Evolutionary conservation across 2,797 vertebrate species (phyloP).

Genomic region (Hyperoplus lanceolatus): DNA sequence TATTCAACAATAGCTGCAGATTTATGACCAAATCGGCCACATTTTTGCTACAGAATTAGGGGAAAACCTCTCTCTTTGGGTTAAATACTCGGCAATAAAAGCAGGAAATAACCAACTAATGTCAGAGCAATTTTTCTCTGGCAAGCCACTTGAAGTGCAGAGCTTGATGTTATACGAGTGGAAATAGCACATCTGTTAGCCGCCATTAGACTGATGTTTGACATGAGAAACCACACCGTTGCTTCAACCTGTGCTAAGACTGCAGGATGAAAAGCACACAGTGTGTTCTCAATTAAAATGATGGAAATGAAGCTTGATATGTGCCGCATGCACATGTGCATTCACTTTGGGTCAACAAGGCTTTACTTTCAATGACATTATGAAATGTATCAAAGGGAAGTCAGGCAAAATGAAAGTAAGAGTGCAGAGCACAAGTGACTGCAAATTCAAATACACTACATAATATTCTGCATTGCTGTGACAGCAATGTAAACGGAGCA

Average conservation of each 20-base stretch:
- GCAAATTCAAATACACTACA: conserved; percentile 3
- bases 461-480: background rate
- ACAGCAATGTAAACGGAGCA: background rate
- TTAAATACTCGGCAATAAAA: conserved; percentile 39
- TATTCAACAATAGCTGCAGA: conserved; percentile 20
- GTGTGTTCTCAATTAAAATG: conserved; percentile 59
- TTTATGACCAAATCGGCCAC: background rate
- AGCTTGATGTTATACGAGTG: conserved; percentile 59
- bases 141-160: conserved; percentile 24
- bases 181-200: conserved; percentile 64
- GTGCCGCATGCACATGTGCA: conserved; percentile 23
- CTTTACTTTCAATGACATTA: conserved; percentile 56
- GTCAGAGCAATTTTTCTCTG: conserved; percentile 54
- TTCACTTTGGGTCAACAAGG: conserved; percentile 52
- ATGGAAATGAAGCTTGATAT: conserved; percentile 54
- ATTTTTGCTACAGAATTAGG: conserved; percentile 28
- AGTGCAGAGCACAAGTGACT: conserved; percentile 3
- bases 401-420: conserved; percentile 51
- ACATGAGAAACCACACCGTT: conserved; percentile 34
- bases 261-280: conserved; percentile 11
- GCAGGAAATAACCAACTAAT: conserved; percentile 28
- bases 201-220: conserved; percentile 18
- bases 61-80: conserved; percentile 26
- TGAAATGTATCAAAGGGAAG: conserved; percentile 57
- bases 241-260: conserved; percentile 32